A percentile compares a stretch with the other conserved stretches of the same genome.
phyloP scores from a whole-genome alignment of 2,888 invertebrate genomes.

The Coelinius sp. region DNA sequence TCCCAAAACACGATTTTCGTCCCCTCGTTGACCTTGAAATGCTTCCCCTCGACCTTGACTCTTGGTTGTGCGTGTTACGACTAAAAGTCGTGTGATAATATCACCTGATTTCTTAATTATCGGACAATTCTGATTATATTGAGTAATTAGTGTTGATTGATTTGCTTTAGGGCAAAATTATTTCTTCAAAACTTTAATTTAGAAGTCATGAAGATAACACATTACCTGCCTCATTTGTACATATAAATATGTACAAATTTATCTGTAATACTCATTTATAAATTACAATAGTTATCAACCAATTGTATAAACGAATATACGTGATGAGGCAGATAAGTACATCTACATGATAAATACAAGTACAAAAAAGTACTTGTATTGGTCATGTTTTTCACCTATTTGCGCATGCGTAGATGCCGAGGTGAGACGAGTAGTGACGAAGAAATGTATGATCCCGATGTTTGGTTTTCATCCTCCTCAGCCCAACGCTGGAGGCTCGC shows the following conservation, averaged over 20 bases:
- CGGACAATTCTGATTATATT: no score
- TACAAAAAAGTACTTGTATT: neutral
- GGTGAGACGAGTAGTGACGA: neutral
- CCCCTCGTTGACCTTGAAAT: constrained; percentile 38
- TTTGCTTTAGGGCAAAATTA: no score
- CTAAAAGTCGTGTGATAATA: neutral
- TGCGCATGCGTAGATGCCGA: neutral
- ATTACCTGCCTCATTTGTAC: neutral
- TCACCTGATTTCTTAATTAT: neutral
- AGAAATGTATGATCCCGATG: neutral
- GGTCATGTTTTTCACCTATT: neutral
- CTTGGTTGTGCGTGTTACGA: constrained; percentile 1
- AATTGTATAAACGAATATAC: neutral
- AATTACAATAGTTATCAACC: neutral
- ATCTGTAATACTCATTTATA: neutral
- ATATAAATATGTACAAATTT: no score
- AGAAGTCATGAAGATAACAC: no score
- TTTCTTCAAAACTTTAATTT: no score
- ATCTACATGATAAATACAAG: neutral
- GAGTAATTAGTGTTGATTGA: no score
- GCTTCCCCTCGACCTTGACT: constrained; percentile 43
- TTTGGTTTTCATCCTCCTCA: neutral
- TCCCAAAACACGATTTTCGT: constrained; percentile 30
- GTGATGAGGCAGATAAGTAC: neutral
- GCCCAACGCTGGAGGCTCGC: neutral